A percentile compares a stretch with the other conserved stretches of the same genome.
Evolutionary conservation across 2,797 vertebrate genomes (phyloP).

Genomic region (Gymnodraco acuticeps): DNA sequence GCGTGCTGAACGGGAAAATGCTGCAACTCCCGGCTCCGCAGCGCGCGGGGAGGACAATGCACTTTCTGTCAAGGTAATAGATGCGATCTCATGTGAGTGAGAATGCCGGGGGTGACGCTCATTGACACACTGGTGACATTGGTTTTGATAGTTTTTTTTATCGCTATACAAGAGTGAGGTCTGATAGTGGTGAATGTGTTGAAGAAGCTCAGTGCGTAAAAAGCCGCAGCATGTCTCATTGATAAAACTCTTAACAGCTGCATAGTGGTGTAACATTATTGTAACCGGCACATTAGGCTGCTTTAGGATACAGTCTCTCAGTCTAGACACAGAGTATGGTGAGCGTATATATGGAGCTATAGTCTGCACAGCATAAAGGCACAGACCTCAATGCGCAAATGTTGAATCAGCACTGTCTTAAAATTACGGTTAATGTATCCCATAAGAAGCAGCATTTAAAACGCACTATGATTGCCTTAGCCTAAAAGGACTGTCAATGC

Average conservation of each 20-base stretch:
- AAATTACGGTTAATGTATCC: background rate
- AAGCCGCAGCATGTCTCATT: constrained; percentile 68
- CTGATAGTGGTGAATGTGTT: background rate
- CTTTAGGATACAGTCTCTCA: background rate
- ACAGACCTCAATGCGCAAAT: constrained; percentile 62
- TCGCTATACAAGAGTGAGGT: background rate
- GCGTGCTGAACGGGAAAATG: constrained; percentile 86
- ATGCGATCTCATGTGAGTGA: constrained; percentile 42
- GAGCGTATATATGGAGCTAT: background rate
- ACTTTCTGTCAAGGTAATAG: constrained; percentile 86
- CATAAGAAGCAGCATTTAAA: background rate
- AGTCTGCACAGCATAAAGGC: constrained; percentile 7
- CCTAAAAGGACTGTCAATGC: background rate
- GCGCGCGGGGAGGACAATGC: constrained; percentile 85
- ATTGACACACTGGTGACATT: constrained; percentile 44
- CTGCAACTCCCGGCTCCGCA: constrained; percentile 84
- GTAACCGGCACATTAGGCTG: constrained; percentile 21
- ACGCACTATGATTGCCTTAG: background rate
- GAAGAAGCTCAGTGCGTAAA: constrained; percentile 71
- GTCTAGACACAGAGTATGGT: constrained; percentile 28
- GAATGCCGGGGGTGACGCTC: constrained; percentile 25
- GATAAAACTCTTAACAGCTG: constrained; percentile 70
- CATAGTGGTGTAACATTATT: constrained; percentile 43
- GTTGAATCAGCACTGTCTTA: constrained; percentile 55
- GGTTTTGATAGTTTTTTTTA: background rate